Percentiles rank a stretch among this genome's conserved stretches.
These are phyloP conservation scores for Lasaia peninsularis DNA, from an alignment of 1,140 invertebrate genomes.

Conservation along the genomic window DNA sequence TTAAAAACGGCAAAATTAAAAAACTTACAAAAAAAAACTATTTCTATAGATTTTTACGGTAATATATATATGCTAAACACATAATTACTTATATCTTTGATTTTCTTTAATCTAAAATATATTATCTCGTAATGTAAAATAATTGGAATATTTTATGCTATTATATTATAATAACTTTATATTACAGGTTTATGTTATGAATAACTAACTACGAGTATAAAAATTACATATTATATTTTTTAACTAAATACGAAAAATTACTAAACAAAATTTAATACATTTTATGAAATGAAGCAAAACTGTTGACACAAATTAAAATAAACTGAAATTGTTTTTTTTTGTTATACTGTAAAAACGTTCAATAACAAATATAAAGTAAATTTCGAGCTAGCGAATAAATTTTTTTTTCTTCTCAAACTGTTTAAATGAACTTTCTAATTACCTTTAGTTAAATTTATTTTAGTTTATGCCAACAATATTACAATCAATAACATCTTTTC, in stretches of 20 bases:
- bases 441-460: no score
- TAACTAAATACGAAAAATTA: not conserved
- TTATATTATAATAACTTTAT: not conserved
- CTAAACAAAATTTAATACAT: not conserved
- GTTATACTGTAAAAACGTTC: no score
- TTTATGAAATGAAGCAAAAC: no score
- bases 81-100: constrained; percentile 5
- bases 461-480: no score
- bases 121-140: constrained; percentile 7
- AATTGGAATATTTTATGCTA: constrained; percentile 7
- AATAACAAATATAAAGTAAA: no score
- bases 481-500: no score
- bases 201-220: not conserved
- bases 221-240: not conserved
- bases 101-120: not conserved
- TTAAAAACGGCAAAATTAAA: constrained; percentile 1
- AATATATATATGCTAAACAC: not conserved
- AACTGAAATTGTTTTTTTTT: no score
- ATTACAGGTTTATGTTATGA: not conserved
- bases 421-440: no score
- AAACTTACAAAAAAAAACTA: not conserved
- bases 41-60: not conserved
- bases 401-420: no score
- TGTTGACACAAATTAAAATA: no score
- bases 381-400: no score